These are phyloP conservation scores for Tenualosa ilisha DNA, from an alignment of 2,797 vertebrate species.

Conservation along the genomic window DNA sequence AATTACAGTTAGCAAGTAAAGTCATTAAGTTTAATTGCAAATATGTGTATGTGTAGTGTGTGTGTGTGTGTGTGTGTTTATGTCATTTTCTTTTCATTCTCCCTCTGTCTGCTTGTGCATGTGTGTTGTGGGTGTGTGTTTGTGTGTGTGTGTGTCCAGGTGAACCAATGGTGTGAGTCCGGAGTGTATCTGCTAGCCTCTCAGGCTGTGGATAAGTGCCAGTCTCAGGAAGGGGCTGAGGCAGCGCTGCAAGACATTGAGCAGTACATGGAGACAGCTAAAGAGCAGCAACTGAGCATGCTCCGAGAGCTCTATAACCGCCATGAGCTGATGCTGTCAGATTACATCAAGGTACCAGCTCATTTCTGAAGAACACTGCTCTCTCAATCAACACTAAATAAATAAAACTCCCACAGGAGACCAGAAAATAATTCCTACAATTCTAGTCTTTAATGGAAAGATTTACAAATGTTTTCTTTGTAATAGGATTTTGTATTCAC, in stretches of 20 bases:
- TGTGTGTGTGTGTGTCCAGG: constrained; percentile 67
- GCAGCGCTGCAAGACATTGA: constrained; percentile 87
- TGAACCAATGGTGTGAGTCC: constrained; percentile 91
- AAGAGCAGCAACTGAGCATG: constrained; percentile 81
- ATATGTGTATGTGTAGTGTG: background rate
- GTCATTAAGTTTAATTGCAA: background rate
- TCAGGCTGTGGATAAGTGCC: constrained; percentile 95
- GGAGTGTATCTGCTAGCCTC: constrained; percentile 95
- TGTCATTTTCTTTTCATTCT: background rate
- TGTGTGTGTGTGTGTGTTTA: background rate
- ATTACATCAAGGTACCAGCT: constrained; percentile 82
- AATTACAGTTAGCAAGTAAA: background rate
- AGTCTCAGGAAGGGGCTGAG: constrained; percentile 94
- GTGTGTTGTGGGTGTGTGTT: constrained; percentile 4
- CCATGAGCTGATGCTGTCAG: constrained; percentile 83
- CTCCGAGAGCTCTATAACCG: constrained; percentile 88
- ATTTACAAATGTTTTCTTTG: no score
- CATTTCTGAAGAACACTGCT: background rate
- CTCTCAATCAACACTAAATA: background rate
- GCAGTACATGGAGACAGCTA: constrained; percentile 80
- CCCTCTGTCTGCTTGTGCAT: background rate
- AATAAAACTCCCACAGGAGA: background rate
- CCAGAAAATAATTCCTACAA: background rate
- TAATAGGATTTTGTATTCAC: no score
- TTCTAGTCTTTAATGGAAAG: background rate